Conservation (phyloP, 2,113 vertebrate species). For the Perccottus glenii region DNA sequence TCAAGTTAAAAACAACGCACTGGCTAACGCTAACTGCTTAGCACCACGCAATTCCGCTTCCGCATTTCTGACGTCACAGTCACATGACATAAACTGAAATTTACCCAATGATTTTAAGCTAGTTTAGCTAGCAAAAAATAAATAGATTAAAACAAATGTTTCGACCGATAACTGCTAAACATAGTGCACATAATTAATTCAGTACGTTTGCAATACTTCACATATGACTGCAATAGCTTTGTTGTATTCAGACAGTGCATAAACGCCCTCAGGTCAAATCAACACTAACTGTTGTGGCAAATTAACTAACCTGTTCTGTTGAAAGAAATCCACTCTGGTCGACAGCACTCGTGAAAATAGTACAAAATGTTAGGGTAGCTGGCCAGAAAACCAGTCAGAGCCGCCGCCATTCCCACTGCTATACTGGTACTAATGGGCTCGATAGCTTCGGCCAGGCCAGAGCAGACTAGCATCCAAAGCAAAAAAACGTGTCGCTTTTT, state of each 20-base stretch:
- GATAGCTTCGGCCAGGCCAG: slow-evolving; percentile 46
- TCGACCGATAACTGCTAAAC: no score
- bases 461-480: slow-evolving; percentile 44
- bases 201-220: no score
- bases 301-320: slow-evolving; percentile 73
- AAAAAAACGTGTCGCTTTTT: slow-evolving; percentile 30
- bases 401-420: slow-evolving; percentile 80
- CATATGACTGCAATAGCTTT: no score
- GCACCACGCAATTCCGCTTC: slow-evolving; percentile 37
- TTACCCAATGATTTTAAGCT: not conserved
- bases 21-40: not conserved
- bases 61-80: slow-evolving; percentile 27
- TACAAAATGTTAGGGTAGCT: slow-evolving; percentile 73
- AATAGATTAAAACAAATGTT: no score
- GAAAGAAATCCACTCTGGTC: slow-evolving; percentile 77
- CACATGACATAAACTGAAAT: not conserved
- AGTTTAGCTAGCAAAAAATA: not conserved
- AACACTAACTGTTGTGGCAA: not conserved
- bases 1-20: rapidly evolving
- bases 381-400: slow-evolving; percentile 77
- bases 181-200: no score
- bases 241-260: no score
- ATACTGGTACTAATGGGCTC: slow-evolving; percentile 81
- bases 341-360: slow-evolving; percentile 80
- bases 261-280: not conserved